A percentile compares a stretch with the other conserved stretches of the same genome.
Conservation (phyloP, 2,113 vertebrate species). For the Passer domesticus region DNA sequence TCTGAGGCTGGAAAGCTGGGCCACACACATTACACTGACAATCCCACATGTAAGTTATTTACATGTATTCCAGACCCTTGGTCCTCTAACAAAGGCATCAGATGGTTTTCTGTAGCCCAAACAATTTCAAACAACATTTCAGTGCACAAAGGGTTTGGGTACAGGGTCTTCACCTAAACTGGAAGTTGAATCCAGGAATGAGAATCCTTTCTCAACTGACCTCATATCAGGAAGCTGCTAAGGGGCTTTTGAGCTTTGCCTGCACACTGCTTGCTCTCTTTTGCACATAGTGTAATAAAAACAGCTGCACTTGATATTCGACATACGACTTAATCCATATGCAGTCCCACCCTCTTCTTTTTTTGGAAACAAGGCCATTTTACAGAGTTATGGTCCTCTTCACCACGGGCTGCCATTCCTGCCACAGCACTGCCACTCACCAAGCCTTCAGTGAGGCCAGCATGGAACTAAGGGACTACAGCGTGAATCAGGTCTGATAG, state of each 20-base stretch:
- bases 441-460: neutral
- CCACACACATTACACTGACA: neutral
- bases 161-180: neutral
- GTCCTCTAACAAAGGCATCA: neutral
- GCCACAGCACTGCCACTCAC: neutral
- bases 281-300: neutral
- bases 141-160: neutral
- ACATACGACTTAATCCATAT: neutral
- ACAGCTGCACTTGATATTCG: neutral
- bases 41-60: neutral
- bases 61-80: neutral
- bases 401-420: neutral
- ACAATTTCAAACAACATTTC: neutral
- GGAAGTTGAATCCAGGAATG: neutral
- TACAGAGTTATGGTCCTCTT: neutral
- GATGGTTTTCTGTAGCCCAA: neutral
- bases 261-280: neutral
- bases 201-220: neutral
- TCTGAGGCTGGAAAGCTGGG: neutral
- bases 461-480: neutral
- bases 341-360: neutral
- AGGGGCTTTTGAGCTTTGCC: slow-evolving; percentile 8
- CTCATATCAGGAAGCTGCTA: neutral
- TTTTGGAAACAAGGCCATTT: neutral
- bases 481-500: neutral